A percentile compares a stretch with the other conserved stretches of the same genome.
Conservation (phyloP, 2,113 vertebrate species). For the Oncorhynchus kisutch region DNA sequence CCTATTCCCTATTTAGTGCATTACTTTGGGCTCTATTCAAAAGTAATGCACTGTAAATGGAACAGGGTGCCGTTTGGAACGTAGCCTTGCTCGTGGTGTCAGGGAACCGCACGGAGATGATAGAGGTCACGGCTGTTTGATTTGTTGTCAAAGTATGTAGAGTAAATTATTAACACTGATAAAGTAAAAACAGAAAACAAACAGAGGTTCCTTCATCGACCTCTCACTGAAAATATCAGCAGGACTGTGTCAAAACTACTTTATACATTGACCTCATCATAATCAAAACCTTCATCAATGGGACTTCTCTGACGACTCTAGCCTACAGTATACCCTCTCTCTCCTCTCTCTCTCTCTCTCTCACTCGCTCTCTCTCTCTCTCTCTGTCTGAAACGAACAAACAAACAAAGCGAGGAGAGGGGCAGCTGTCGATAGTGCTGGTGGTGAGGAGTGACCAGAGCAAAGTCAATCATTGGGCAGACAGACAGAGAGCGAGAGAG, state of each 20-base stretch:
- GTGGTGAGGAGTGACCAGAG: slow-evolving; percentile 68
- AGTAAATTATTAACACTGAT: no score
- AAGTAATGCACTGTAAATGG: no score
- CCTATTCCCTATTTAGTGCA: neutral
- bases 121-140: no score
- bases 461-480: slow-evolving; percentile 63
- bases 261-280: neutral
- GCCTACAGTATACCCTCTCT: slow-evolving; percentile 45
- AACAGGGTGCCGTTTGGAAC: no score
- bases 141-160: no score
- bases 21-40: neutral
- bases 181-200: no score
- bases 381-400: slow-evolving; percentile 9
- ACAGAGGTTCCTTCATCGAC: no score
- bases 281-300: neutral
- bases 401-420: slow-evolving; percentile 37
- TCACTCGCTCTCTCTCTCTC: neutral
- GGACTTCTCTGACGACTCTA: slow-evolving; percentile 49
- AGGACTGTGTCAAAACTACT: neutral
- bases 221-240: no score
- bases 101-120: no score
- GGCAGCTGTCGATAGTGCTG: slow-evolving; percentile 61
- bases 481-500: slow-evolving; percentile 24
- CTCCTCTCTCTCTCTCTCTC: slow-evolving; percentile 12
- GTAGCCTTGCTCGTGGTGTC: no score